Evolutionary conservation across 2,888 invertebrate species (phyloP).

Genomic region (Mythimna albipuncta): DNA sequence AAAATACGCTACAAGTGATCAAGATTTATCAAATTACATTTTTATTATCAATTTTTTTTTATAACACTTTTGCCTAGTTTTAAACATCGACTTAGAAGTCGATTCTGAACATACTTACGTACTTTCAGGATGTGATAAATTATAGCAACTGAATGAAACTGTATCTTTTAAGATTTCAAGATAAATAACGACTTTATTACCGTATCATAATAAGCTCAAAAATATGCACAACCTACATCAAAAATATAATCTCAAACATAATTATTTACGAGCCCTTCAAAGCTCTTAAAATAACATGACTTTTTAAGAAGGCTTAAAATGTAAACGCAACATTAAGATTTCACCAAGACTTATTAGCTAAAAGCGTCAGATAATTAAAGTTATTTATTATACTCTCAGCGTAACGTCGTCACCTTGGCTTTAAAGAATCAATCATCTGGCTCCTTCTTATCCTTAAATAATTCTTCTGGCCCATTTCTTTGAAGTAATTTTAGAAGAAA

Average conservation of each 20-base stretch:
- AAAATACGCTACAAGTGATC: no score
- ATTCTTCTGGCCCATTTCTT: neutral
- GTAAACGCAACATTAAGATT: constrained; percentile 61
- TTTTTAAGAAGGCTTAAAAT: constrained; percentile 58
- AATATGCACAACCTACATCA: neutral
- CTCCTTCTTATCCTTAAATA: constrained; percentile 22
- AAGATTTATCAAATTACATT: no score
- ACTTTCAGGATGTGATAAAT: no score
- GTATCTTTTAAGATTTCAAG: neutral
- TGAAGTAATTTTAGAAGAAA: neutral
- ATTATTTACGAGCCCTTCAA: constrained; percentile 26
- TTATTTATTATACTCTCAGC: constrained; percentile 64
- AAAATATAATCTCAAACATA: constrained; percentile 11
- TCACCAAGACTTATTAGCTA: constrained; percentile 64
- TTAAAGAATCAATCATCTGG: constrained; percentile 58
- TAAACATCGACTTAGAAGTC: no score
- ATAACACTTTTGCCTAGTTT: no score
- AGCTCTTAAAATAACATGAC: constrained; percentile 56
- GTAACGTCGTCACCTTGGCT: constrained; percentile 43
- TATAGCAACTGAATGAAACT: no score
- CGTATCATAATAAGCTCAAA: neutral
- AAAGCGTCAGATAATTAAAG: constrained; percentile 65
- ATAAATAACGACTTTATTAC: no score
- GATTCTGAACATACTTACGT: no score
- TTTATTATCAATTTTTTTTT: no score